Evolutionary conservation across 2,113 vertebrate genomes (phyloP), one percentile per base, ranked within the genome.

Genomic region (Pygoscelis antarcticus): DNA sequence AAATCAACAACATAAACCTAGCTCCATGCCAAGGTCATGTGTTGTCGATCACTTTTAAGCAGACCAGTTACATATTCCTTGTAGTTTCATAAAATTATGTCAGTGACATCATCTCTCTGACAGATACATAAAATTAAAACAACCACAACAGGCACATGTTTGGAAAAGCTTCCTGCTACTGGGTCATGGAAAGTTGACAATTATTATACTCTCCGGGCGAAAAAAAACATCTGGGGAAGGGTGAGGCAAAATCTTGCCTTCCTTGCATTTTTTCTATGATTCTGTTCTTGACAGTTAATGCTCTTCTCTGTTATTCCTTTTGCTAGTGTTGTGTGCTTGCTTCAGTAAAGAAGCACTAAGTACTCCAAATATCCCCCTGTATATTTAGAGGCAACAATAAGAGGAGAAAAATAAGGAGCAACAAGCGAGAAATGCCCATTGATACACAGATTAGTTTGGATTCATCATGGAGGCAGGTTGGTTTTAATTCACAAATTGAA

Each of bases 1-100:
- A 95, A 95, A 95, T 96, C 72, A 95, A 57, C 83, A 95, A 47
- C 30, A 82, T 44, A 87, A 94, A 89, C 61, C n/a, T 44, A 61
- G 19, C 65, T 95, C 52, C 18, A 23, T 79, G 70, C 3, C 74
- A 87, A 94, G 84, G 84, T 87, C 17, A 5, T 47, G 57, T 1
- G 0, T 23, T 75, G 19, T 71, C 0, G 0, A 10, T 55, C 61
- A 85, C 47, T 91, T 94, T 89, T 64, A 91, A 89, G 81, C 42
- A 55, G 29, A 71, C 17, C 13, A 34, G 16, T 46, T 81, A 36
- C 70, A 42, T 54, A n/a, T 54, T 54, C 54, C 36, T 74, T 54
- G 16, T 26, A 49, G 10, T 78, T 88, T 83, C 32, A 64, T 55
- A 75, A 84, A 89, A 78, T 51, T 0, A 64, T 71, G n/a, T 51